Evolutionary conservation across 1,140 invertebrate genomes (phyloP), one percentile per base, ranked within the genome.

Genomic region (Centruroides sculpturatus): DNA sequence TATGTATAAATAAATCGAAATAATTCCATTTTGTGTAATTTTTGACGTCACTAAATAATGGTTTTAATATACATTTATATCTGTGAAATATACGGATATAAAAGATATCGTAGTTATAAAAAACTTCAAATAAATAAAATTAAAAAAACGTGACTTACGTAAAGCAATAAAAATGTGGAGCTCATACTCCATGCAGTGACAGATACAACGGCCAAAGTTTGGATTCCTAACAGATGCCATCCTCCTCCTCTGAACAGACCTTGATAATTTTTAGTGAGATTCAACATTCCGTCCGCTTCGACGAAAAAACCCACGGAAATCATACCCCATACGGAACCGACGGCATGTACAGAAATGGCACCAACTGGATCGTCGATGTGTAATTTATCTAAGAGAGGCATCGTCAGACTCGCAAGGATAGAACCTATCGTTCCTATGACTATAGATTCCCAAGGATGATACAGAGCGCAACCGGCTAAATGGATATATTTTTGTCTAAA

Each of bases 361-460:
- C 89, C 89, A 1, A 94, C 90, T 0, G 91, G 91, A 76, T 96
- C 92, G 68, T 95, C 92, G 3, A 94, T 82, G 12, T 80, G 78
- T 41, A 89, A 66, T 67, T 72, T 78, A 69, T 92, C 87, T 51
- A 94, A 79, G 0, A 90, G 62, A 0, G 85, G 84, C 73, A 84
- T 82, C 0, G 78, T 75, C 0, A 80, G 55, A 52, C 86, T 85
- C 1, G 85, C 82, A 23, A 92, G 75, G 3, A 83, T 71, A 0
- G 81, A 85, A 0, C 91, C 90, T 12, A 94, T 76, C 23, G 81
- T 75, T 1, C 91, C 91, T 49, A 94, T 83, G 0, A 93, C 51
- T 5, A 94, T 71, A 0, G 90, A 81, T 73, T 94, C 89, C 86
- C 87, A 90, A 0, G 86, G 82, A 54, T 81, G 80, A 70, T 86